A percentile compares a stretch with the other conserved stretches of the same genome.
These are phyloP conservation scores for Drosophila cardini DNA, from an alignment of 1,140 invertebrate species.

Conservation along the genomic window DNA sequence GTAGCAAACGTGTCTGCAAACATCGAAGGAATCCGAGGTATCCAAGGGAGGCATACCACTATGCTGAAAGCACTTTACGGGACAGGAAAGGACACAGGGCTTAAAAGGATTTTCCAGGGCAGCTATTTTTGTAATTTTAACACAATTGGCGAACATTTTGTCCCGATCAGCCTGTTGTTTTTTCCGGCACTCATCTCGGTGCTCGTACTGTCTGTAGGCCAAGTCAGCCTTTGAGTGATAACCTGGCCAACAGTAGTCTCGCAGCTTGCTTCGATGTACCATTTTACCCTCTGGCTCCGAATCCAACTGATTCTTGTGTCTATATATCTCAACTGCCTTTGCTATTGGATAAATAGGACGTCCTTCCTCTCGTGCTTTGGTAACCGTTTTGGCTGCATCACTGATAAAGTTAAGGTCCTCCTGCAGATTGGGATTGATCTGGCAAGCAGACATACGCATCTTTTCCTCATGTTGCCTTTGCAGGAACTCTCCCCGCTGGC, in stretches of 20 bases:
- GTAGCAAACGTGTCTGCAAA: constrained; percentile 14
- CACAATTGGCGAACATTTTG: constrained; percentile 49
- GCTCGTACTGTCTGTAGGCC: constrained; percentile 62
- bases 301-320: constrained; percentile 48
- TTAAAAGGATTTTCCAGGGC: constrained; percentile 48
- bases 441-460: constrained; percentile 48
- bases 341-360: constrained; percentile 56
- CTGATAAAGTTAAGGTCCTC: constrained; percentile 59
- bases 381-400: constrained; percentile 46
- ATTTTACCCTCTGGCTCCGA: constrained; percentile 35
- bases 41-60: constrained; percentile 29
- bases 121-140: constrained; percentile 65
- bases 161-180: constrained; percentile 34
- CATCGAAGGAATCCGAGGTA: constrained; percentile 7
- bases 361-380: constrained; percentile 43
- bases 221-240: constrained; percentile 62
- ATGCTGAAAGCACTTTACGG: constrained; percentile 30
- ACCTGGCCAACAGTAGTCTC: constrained; percentile 67
- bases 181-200: constrained; percentile 50
- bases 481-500: constrained; percentile 55
- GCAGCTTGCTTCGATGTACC: constrained; percentile 39
- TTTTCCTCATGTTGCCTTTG: constrained; percentile 29
- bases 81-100: constrained; percentile 33
- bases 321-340: constrained; percentile 44
- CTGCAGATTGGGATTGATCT: constrained; percentile 39